Evolutionary conservation across 2,888 invertebrate species (phyloP), one percentile per base, ranked within the genome.

Genomic region (Diogma glabrata): DNA sequence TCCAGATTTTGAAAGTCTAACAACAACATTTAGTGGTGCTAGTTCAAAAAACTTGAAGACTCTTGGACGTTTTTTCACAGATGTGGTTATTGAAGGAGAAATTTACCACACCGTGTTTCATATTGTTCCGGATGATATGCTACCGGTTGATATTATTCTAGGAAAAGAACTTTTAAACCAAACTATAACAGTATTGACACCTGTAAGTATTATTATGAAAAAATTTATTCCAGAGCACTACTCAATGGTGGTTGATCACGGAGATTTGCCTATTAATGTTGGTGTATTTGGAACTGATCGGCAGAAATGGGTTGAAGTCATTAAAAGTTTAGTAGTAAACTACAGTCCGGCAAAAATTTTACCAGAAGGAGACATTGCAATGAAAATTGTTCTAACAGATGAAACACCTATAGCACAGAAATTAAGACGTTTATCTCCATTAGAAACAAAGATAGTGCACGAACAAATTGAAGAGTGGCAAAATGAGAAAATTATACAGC

Each of bases 401-500:
- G 33, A 33, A 5, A 33, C n/a, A 33, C 33, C 33, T 14, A 12
- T 33, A n/a, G 7, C 33, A 5, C 33, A 33, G 16, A 33, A 33
- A 33, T 6, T 6, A 10, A 33, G 12, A 33, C 33, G 7, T 12
- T 16, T 33, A 14, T 33, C 33, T 5, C 33, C 33, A 33, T 12
- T 33, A 5, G 33, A 33, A 16, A 33, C 33, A 6, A 12, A 6
- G 12, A 33, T 33, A n/a, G 33, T 33, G 33, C n/a, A 12, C n/a
- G 12, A 33, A 6, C 33, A 6, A 12, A 33, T 10, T 14, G 16
- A 33, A 14, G 33, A 33, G 16, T 33, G 33, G 12, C 33, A 14
- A 33, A 16, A 5, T 14, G 12, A 33, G 3, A 12, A 59, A 12
- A 33, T 10, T 12, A 33, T 33, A 14, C n/a, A 16, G 12, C 33